Percentiles rank a stretch among this genome's conserved stretches.
Evolutionary conservation across 1,140 invertebrate genomes (phyloP).

Genomic region (Teleogryllus occipitalis): DNA sequence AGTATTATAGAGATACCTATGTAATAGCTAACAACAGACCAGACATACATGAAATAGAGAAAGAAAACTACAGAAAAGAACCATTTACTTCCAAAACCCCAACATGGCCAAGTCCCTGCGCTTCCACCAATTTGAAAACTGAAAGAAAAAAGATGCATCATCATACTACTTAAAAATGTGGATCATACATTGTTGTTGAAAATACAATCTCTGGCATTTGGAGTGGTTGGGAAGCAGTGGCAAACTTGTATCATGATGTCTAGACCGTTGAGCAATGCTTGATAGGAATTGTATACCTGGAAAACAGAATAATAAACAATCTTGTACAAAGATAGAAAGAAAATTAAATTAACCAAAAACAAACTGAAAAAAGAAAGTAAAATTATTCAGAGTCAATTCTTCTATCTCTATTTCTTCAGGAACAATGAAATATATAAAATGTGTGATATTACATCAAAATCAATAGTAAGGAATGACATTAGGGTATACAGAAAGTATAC

Average conservation of each 20-base stretch:
- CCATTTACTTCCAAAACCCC: constrained; percentile 7
- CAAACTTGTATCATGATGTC: constrained; percentile 61
- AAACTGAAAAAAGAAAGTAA: no score
- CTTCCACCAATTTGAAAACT: constrained; percentile 14
- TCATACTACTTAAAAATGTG: constrained; percentile 12
- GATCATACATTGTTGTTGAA: constrained; percentile 22
- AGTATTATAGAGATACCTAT: no score
- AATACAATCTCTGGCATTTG: constrained; percentile 25
- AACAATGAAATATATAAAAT: no score
- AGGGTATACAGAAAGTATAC: no score
- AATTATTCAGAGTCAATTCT: no score
- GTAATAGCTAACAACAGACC: no score
- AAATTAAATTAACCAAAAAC: no score
- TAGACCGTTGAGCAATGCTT: constrained; percentile 56
- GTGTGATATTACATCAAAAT: no score
- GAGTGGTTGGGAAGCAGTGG: constrained; percentile 44
- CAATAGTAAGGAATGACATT: no score
- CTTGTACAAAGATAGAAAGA: background rate
- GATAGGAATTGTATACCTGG: constrained; percentile 62
- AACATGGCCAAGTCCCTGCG: constrained; percentile 15
- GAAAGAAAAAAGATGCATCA: constrained; percentile 14
- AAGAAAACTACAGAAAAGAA: background rate
- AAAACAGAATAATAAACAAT: constrained; percentile 17
- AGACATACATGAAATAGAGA: background rate
- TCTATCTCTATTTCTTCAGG: no score